Base-by-base conservation (phyloP, 2,113 vertebrate genomes). In the Tiliqua scincoides region DNA sequence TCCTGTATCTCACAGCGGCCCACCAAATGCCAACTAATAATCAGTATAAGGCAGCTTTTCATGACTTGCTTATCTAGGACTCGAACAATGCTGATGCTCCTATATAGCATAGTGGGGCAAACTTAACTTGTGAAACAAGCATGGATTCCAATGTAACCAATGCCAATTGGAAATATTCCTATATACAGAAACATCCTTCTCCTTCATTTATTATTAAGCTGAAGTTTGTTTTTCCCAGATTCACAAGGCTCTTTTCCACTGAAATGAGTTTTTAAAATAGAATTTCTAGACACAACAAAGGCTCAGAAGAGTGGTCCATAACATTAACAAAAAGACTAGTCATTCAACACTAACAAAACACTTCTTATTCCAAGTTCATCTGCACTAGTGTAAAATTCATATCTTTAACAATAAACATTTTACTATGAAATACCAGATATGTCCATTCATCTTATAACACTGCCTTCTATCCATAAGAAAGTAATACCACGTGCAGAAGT, bases 401-500 rank as follows among this genome's bases (percentile, higher is more conserved):
- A 30, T 59, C 18, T 62, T 62, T 73, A 73, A 21, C 3, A 27
- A 57, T 59, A 23, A 27, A 59, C 21, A 82, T 32, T 37, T 82
- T 48, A 85, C 32, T 83, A 62, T 0, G 81, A 15, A 35, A 86
- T 59, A 17, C 65, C 32, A 88, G 85, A 67, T 79, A 11, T 40
- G 0, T 30, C 27, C 57, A 63, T 2, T 27, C 1, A 11, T 48
- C 43, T 78, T 75, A 14, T 0, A 84, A 65, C 1, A 32, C 48
- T 88, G 59, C 21, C 54, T 62, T 71, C 82, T n/a, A 40, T 10
- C 83, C 81, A 84, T 61, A 84, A 83, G 54, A 30, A 48, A 89
- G 85, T 27, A 48, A 11, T 25, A 25, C 27, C 27, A 70, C 57
- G 4, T n/a, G 30, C 30, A 61, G 6, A 72, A 8, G 17, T n/a